Conservation (phyloP, 1,140 invertebrate genomes). For the Teleogryllus occipitalis region DNA sequence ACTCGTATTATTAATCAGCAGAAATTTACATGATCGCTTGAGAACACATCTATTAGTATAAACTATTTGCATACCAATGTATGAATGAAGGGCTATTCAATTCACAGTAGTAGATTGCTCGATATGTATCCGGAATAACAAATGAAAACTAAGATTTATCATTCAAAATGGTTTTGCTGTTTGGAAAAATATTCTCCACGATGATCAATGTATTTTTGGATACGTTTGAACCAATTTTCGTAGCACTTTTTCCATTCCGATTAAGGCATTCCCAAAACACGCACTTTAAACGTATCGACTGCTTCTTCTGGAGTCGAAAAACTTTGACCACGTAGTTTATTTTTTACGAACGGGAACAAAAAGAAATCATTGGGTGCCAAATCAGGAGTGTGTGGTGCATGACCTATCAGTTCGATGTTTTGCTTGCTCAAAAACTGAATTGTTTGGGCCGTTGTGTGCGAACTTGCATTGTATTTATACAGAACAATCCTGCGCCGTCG, state of each 20-base stretch:
- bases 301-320: constrained; percentile 18
- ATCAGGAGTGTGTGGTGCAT: constrained; percentile 19
- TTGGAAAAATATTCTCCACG: not conserved
- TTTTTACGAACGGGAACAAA: constrained; percentile 20
- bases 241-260: not conserved
- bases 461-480: no score
- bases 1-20: no score
- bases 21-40: no score
- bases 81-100: no score
- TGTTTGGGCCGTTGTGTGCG: constrained; percentile 1
- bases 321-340: constrained; percentile 18
- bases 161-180: not conserved
- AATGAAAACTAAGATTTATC: not conserved
- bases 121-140: no score
- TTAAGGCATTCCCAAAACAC: not conserved
- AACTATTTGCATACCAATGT: no score
- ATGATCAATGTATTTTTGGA: not conserved
- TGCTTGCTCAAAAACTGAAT: not conserved
- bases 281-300: not conserved
- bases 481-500: no score
- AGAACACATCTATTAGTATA: no score
- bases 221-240: not conserved
- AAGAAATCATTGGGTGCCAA: constrained; percentile 20
- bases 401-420: constrained; percentile 9
- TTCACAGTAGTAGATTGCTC: no score